Percentiles rank a stretch among this genome's conserved stretches.
Evolutionary conservation across 2,113 vertebrate genomes (phyloP).

Genomic region (Cynoglossus semilaevis): DNA sequence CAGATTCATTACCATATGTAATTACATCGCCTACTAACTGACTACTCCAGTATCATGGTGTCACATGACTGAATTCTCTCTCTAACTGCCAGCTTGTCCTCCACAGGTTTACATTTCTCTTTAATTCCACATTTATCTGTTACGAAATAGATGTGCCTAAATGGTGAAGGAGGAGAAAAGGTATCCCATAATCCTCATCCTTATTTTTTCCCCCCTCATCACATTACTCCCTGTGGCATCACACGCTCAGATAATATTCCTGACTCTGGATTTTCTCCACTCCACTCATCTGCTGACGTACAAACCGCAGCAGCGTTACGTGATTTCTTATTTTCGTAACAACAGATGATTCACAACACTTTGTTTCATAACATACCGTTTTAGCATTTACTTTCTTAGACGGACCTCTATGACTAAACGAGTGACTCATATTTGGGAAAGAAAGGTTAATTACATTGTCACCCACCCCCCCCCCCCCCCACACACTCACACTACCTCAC

Average conservation of each 20-base stretch:
- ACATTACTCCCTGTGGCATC: constrained; percentile 32
- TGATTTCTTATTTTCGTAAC: constrained; percentile 26
- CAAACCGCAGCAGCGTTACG: constrained; percentile 25
- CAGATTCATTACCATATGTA: constrained; percentile 26
- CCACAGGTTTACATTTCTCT: constrained; percentile 3
- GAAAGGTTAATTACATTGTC: constrained; percentile 8
- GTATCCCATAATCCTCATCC: constrained; percentile 21
- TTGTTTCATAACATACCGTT: constrained; percentile 11
- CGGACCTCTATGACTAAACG: neutral
- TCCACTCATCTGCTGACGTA: constrained; percentile 26
- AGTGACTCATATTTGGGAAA: constrained; percentile 39
- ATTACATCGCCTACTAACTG: constrained; percentile 32
- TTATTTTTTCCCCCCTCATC: constrained; percentile 20
- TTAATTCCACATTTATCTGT: constrained; percentile 13
- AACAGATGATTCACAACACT: constrained; percentile 18
- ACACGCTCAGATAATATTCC: constrained; percentile 35
- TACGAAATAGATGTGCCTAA: constrained; percentile 41
- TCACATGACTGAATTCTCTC: constrained; percentile 16
- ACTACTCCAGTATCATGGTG: constrained; percentile 23
- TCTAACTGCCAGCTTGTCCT: constrained; percentile 42
- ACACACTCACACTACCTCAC: too few relatives aligned
- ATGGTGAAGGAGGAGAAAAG: constrained; percentile 31
- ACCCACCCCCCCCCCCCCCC: too few relatives aligned
- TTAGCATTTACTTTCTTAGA: constrained; percentile 31
- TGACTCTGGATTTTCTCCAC: constrained; percentile 39